These are phyloP conservation scores for Ips typographus DNA, from an alignment of 1,140 invertebrate genomes.

Conservation along the genomic window DNA sequence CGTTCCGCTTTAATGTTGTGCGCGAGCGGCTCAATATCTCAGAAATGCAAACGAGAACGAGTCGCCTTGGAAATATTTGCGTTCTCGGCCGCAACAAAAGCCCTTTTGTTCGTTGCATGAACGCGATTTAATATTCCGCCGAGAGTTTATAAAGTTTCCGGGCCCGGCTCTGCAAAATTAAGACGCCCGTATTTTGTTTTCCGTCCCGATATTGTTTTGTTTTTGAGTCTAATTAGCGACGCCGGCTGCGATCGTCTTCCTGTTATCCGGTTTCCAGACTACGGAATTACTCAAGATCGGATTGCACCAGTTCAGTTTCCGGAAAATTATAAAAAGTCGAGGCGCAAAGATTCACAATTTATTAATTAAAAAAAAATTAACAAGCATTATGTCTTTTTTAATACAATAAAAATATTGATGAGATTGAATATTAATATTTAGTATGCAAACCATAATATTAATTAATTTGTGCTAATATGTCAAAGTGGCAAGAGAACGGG, in stretches of 20 bases:
- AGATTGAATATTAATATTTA: no score
- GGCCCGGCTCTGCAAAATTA: conserved; percentile 1
- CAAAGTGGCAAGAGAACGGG: no score
- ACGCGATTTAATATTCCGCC: conserved; percentile 16
- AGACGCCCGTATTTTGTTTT: neutral
- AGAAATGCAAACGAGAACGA: conserved; percentile 8
- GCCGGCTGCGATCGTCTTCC: neutral
- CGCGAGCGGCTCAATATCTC: neutral
- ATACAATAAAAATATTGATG: no score
- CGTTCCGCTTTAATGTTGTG: neutral
- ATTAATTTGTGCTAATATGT: no score
- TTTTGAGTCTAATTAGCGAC: neutral
- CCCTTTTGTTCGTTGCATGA: conserved; percentile 14
- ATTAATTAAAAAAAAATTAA: no score
- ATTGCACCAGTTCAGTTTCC: neutral
- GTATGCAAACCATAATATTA: no score
- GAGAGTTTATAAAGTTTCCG: conserved; percentile 10
- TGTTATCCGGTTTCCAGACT: neutral
- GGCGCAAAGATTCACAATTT: no score
- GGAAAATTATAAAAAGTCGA: neutral
- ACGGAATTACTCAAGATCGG: neutral
- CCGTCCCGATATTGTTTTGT: conserved; percentile 11
- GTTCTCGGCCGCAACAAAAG: conserved; percentile 16
- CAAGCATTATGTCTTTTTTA: no score
- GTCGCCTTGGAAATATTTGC: conserved; percentile 11